Base-by-base conservation (phyloP, 2,888 invertebrate genomes). In the Drepanosiphum platanoidis region DNA sequence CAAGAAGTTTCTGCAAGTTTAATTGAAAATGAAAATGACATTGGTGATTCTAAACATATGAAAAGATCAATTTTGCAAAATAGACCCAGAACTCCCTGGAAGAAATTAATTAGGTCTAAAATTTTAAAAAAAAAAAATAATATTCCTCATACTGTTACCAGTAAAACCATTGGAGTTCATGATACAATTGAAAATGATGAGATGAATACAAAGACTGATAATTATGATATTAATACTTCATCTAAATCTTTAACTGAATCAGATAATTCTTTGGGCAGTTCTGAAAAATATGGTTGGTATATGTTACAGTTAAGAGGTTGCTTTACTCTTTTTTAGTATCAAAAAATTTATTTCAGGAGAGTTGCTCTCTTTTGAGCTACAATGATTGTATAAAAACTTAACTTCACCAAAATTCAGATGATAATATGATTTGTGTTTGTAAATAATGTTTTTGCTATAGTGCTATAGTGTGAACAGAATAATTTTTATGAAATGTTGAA, bases 71-170 rank as follows among this genome's bases (percentile, higher is more conserved):
- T 52, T 27, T 13, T 52, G 5, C 15, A 52, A 80, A 80, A 70
- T 36, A 39, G 2, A 27, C 34, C 1, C 18, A 7, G 18, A 8
- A 36, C 30, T 30, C n/a, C 58, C 30, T 58, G 13, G 32, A 36
- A 36, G 52, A 71, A n/a, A 71, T 36, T 30, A 13, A 30, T 7
- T 39, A 22, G 71, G 30, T 52, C 39, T 42, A 15, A 1, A 32
- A 42, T 32, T 42, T 7, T 2, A 3, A 42, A 9, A 15, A 72
- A 4, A 30, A 8, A 42, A 36, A 61, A 42, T n/a, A 61, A 30
- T 39, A 42, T 61, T 82, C 61, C 81, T 42, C 71, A 82, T 72
- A 82, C 81, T 32, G 9, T 36, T 82, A 82, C 81, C 2, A 72
- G 72, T 72, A 72, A 61, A 61, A n/a, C n/a, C n/a, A n/a, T n/a